Evolutionary conservation across 2,797 vertebrate genomes (phyloP), one percentile per base, ranked within the genome.

Genomic region (Oreortyx pictus): DNA sequence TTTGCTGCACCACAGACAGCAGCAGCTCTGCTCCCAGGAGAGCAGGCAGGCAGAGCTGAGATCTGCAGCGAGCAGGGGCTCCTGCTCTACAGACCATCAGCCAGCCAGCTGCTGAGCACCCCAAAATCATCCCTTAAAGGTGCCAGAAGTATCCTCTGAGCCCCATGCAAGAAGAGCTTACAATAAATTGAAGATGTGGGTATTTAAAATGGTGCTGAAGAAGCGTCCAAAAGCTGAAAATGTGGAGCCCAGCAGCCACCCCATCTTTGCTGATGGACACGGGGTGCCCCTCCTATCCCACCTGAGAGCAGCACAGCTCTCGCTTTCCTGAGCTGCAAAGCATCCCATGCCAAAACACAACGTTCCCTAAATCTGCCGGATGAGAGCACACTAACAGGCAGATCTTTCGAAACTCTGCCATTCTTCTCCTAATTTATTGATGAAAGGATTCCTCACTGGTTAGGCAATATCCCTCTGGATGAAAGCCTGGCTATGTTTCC

Each of bases 381-480:
- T 59, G 81, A 64, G 90, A 92, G 91, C 67, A 47, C 31, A 67
- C 10, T 59, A 89, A 57, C 66, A 52, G 94, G 92, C 52, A 31
- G 50, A 60, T 74, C 92, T 92, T 88, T 92, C 68, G 44, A 83
- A 87, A 80, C 89, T 11, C 62, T 14, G 49, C 85, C 92, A 83
- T 94, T 95, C 95, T 93, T 84, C 93, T 91, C 23, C 10, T 95
- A 88, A 95, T 95, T 91, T 72, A 91, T 92, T 31, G 78, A 91
- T 92, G 84, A 91, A 95, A 96, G 95, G 95, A 89, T 88, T 95
- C 84, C 89, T 91, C 20, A 3, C 31, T 86, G 60, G 70, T 91
- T 80, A 86, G 81, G 95, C 78, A 92, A 92, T 73, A 86, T 62
- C 89, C 84, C 88, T 64, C 37, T 2, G 68, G 94, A 95, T 92